These are phyloP conservation scores for Microplitis manilae DNA, from an alignment of 2,888 invertebrate species.

Conservation along the genomic window DNA sequence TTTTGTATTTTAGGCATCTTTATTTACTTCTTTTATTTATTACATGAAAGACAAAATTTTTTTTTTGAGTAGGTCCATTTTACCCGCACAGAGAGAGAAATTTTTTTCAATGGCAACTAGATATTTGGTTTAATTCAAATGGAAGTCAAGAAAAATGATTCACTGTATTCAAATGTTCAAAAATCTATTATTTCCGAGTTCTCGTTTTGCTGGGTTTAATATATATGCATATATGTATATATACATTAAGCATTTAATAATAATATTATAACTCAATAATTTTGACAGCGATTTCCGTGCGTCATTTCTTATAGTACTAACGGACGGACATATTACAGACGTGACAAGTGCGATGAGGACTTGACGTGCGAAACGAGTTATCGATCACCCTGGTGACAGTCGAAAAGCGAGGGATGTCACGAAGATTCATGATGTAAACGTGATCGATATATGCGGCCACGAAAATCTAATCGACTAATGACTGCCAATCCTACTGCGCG, in stretches of 20 bases:
- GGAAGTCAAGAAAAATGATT: background rate
- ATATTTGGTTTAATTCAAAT: background rate
- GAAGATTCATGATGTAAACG: slow-evolving; percentile 46
- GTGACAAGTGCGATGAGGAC: slow-evolving; percentile 38
- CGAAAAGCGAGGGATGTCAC: slow-evolving; percentile 44
- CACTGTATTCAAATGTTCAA: background rate
- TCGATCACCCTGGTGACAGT: slow-evolving; percentile 38
- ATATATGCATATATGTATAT: too few species aligned
- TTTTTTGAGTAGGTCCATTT: background rate
- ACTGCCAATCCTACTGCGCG: slow-evolving; percentile 54
- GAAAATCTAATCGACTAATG: slow-evolving; percentile 65
- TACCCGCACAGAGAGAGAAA: background rate
- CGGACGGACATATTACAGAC: slow-evolving; percentile 26
- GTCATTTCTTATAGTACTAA: slow-evolving; percentile 26
- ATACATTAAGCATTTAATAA: background rate
- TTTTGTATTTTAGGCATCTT: too few species aligned
- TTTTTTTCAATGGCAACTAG: background rate
- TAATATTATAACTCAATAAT: slow-evolving; percentile 5
- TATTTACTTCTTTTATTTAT: background rate
- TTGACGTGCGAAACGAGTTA: slow-evolving; percentile 45
- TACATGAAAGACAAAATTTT: background rate
- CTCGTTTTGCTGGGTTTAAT: too few species aligned
- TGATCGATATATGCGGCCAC: slow-evolving; percentile 58
- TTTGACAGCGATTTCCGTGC: background rate
- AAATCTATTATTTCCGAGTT: background rate